Evolutionary conservation across 2,797 vertebrate genomes (phyloP).

Genomic region (Perdix hodgsoniae): DNA sequence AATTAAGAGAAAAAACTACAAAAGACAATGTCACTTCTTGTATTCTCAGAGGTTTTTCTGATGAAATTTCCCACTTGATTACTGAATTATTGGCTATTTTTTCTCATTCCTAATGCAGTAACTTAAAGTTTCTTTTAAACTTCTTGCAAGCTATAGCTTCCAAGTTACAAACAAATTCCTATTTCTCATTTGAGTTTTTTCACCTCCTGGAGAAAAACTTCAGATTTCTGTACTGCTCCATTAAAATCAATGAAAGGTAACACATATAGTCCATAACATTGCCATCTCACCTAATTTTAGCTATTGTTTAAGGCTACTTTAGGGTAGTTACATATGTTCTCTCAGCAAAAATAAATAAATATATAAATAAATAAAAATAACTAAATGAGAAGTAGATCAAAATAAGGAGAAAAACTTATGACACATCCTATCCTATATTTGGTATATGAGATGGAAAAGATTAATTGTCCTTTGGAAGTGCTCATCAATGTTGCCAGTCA

Average conservation of each 20-base stretch:
- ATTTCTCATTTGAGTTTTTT: neutral
- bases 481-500: neutral
- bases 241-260: neutral
- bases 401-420: constrained; percentile 36
- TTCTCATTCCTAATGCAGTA: neutral
- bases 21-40: neutral
- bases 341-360: neutral
- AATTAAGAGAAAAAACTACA: neutral
- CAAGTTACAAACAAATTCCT: neutral
- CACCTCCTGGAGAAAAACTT: neutral
- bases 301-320: neutral
- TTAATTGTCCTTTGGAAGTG: constrained; percentile 54
- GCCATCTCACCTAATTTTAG: neutral
- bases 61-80: neutral
- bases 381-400: neutral
- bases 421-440: constrained; percentile 45
- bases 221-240: neutral
- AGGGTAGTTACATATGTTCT: neutral
- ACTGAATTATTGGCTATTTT: neutral
- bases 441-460: neutral
- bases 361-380: neutral
- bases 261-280: neutral
- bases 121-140: neutral
- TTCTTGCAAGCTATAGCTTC: neutral
- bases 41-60: neutral